Evolutionary conservation across 2,797 vertebrate species (phyloP).

Genomic region (Cuniculus paca): DNA sequence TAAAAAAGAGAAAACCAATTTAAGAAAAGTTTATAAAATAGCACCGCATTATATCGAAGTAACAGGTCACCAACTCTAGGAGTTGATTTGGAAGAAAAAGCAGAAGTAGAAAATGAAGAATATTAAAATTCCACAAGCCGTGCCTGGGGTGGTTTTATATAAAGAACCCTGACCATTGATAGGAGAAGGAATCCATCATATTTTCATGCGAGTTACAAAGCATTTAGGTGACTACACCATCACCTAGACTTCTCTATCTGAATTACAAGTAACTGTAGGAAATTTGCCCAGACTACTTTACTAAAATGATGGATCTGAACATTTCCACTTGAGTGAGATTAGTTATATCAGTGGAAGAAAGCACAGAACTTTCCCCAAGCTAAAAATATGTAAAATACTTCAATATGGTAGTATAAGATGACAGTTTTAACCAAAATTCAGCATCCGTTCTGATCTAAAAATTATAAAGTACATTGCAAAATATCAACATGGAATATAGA

Average conservation of each 20-base stretch:
- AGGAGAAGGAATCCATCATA: background rate
- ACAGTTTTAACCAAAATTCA: background rate
- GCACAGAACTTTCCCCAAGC: background rate
- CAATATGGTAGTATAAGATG: background rate
- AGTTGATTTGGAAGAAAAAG: background rate
- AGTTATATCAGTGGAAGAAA: background rate
- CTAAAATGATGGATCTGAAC: constrained; percentile 1
- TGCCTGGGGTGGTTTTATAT: background rate
- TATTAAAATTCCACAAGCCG: background rate
- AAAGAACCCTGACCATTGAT: background rate
- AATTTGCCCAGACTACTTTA: background rate
- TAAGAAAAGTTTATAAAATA: constrained; percentile 4
- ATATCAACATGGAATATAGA: background rate
- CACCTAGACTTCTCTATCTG: background rate
- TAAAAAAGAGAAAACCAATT: background rate
- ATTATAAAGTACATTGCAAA: background rate
- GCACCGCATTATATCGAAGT: background rate
- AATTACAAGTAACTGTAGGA: background rate
- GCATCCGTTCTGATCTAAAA: background rate
- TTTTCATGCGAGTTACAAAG: background rate
- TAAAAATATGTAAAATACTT: background rate
- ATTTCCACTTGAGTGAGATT: constrained; percentile 3
- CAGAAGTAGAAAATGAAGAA: background rate
- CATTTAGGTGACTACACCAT: background rate
- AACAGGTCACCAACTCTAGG: background rate